phyloP scores from a whole-genome alignment of 1,140 invertebrate species.

The Ceratoteleas bidentatus region DNA sequence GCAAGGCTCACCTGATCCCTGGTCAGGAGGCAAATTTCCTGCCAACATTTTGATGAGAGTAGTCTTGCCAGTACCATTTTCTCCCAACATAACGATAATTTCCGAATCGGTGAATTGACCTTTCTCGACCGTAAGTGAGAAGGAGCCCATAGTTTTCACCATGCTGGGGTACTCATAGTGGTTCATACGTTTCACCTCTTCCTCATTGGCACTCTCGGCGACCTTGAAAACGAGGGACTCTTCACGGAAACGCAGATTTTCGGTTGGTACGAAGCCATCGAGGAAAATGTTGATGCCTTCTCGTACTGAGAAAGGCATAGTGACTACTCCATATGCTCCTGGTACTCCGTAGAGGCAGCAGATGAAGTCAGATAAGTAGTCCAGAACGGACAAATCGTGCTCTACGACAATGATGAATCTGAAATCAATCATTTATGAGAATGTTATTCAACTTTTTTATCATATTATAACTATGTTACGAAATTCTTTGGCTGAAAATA shows the following conservation, averaged over 20 bases:
- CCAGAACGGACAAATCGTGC: slow-evolving; percentile 99
- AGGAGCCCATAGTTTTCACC: slow-evolving; percentile 92
- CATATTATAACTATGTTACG: too few species aligned
- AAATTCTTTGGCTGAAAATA: too few species aligned
- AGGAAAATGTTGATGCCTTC: slow-evolving; percentile 99
- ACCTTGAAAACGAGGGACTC: slow-evolving; percentile 99
- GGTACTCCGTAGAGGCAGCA: slow-evolving; percentile 99
- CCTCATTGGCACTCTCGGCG: slow-evolving; percentile 97
- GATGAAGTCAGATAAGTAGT: slow-evolving; percentile 99
- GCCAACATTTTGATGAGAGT: slow-evolving; percentile 99
- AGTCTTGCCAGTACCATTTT: slow-evolving; percentile 99
- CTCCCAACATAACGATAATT: slow-evolving; percentile 98
- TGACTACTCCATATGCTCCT: slow-evolving; percentile 99
- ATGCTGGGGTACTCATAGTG: slow-evolving; percentile 97
- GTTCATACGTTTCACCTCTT: slow-evolving; percentile 98
- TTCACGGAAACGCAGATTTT: slow-evolving; percentile 99
- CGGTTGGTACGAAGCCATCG: slow-evolving; percentile 99
- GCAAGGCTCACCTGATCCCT: slow-evolving; percentile 85
- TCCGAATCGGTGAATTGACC: slow-evolving; percentile 99
- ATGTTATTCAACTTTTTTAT: too few species aligned
- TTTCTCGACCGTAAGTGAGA: slow-evolving; percentile 89
- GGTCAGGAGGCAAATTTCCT: slow-evolving; percentile 95
- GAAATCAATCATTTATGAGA: slow-evolving; percentile 64
- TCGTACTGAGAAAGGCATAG: slow-evolving; percentile 99
- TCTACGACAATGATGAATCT: slow-evolving; percentile 99